phyloP scores from a whole-genome alignment of 2,113 vertebrate genomes.

The Theristicus caerulescens region DNA sequence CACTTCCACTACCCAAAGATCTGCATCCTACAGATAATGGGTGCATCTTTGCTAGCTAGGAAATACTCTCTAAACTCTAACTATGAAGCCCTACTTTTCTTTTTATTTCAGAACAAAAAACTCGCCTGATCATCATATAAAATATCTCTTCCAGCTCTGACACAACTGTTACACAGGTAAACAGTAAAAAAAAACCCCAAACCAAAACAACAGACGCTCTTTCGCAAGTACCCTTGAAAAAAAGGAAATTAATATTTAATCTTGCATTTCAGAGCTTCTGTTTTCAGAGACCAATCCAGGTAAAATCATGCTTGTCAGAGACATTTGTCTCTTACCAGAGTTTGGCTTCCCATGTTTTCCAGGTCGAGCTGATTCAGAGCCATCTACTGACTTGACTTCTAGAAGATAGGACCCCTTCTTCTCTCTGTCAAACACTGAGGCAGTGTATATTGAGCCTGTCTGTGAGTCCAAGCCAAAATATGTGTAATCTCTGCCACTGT shows the following conservation, averaged over 20 bases:
- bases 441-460: constrained; percentile 82
- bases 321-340: constrained; percentile 75
- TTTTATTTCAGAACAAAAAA: neutral
- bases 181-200: neutral
- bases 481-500: constrained; percentile 82
- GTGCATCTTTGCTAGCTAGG: neutral
- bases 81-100: neutral
- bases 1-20: neutral
- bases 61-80: neutral
- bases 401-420: constrained; percentile 86
- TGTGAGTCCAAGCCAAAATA: constrained; percentile 82
- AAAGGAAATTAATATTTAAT: neutral
- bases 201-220: neutral
- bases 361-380: constrained; percentile 85
- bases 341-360: constrained; percentile 87
- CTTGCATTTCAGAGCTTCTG: neutral
- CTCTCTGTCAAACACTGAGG: constrained; percentile 87
- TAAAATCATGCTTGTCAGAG: neutral
- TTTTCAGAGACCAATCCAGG: neutral
- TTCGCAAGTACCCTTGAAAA: neutral
- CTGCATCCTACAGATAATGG: neutral
- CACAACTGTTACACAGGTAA: neutral
- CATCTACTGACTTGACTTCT: constrained; percentile 86
- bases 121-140: neutral
- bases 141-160: neutral